Conservation (phyloP, 2,113 vertebrate species). For the Nansenia antarctica region DNA sequence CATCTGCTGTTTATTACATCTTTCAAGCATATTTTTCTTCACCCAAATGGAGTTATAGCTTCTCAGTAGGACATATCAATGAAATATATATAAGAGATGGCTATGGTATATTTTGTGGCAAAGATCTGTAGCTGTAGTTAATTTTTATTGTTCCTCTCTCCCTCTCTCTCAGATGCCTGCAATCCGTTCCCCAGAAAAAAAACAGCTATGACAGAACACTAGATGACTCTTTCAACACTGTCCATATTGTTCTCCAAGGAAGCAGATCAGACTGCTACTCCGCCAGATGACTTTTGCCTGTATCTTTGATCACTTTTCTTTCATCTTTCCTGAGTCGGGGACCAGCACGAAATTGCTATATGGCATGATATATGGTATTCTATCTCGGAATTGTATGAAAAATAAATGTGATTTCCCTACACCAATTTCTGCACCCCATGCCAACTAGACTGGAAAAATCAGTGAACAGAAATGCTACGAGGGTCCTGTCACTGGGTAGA, state of each 20-base stretch:
- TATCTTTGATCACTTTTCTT: conserved; percentile 70
- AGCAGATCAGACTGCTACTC: conserved; percentile 45
- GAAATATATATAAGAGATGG: neutral
- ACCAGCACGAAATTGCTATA: conserved; percentile 57
- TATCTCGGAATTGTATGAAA: conserved; percentile 68
- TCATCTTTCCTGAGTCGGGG: conserved; percentile 61
- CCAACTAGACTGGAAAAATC: conserved; percentile 7
- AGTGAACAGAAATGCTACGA: neutral
- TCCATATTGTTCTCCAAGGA: conserved; percentile 60
- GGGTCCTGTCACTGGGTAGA: conserved; percentile 11
- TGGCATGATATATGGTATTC: conserved; percentile 69
- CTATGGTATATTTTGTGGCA: neutral
- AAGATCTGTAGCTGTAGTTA: conserved; percentile 1
- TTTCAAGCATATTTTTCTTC: too few species aligned
- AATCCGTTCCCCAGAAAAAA: conserved; percentile 29
- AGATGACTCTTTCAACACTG: conserved; percentile 49
- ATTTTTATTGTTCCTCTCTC: neutral
- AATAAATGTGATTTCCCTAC: conserved; percentile 72
- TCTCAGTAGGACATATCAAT: neutral
- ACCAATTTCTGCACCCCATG: conserved; percentile 54
- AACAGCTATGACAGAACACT: conserved; percentile 37
- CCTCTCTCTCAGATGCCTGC: conserved; percentile 21
- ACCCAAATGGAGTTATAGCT: too few species aligned
- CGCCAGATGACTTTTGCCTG: conserved; percentile 43
- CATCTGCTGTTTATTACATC: too few species aligned